phyloP scores from a whole-genome alignment of 2,888 invertebrate genomes.

The Apodemia mormo region DNA sequence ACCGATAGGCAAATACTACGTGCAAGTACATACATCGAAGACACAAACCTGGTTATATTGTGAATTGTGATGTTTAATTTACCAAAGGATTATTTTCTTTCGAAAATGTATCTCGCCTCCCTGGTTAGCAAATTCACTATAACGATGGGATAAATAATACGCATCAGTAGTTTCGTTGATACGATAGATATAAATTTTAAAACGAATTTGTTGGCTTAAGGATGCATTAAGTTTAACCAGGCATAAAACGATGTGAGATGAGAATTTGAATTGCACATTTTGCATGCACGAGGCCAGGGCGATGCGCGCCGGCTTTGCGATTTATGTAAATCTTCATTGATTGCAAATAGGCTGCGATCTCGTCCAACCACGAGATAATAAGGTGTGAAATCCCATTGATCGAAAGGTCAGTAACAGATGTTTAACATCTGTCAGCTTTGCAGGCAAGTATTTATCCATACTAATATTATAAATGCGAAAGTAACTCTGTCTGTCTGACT shows the following conservation, averaged over 20 bases:
- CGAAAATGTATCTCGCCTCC: too few species aligned
- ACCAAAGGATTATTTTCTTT: too few species aligned
- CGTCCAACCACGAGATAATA: slow-evolving; percentile 53
- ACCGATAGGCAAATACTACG: too few species aligned
- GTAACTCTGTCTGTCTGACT: too few species aligned
- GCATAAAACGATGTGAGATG: slow-evolving; percentile 40
- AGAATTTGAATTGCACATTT: slow-evolving; percentile 51
- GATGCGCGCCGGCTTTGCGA: slow-evolving; percentile 53
- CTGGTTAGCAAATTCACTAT: too few species aligned
- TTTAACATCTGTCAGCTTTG: slow-evolving; percentile 33
- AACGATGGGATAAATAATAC: neutral
- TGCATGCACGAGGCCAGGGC: slow-evolving; percentile 48
- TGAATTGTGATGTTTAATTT: too few species aligned
- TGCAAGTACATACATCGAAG: too few species aligned
- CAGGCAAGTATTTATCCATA: neutral
- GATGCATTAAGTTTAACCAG: slow-evolving; percentile 33
- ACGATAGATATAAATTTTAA: neutral
- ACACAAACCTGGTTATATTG: too few species aligned
- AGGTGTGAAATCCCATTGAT: slow-evolving; percentile 48
- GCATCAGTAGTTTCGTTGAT: neutral
- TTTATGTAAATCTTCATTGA: slow-evolving; percentile 74
- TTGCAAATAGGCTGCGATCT: slow-evolving; percentile 71
- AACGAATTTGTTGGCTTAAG: slow-evolving; percentile 1
- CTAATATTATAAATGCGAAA: too few species aligned
- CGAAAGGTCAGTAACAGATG: slow-evolving; percentile 37